Conservation (phyloP, 2,888 invertebrate species). For the Cremastinae sp. region DNA sequence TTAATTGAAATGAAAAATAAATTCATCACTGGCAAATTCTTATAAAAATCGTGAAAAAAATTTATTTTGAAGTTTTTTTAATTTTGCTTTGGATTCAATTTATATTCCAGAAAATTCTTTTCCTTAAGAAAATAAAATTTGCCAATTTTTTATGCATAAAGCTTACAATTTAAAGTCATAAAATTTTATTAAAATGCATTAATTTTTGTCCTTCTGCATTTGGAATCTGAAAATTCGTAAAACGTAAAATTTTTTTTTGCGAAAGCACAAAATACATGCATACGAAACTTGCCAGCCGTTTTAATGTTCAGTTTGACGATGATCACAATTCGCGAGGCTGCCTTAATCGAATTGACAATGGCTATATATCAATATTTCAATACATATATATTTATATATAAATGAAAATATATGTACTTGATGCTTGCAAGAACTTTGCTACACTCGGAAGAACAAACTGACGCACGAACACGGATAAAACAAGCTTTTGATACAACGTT, state of each 20-base stretch:
- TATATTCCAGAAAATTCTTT: too few species aligned
- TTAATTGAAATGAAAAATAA: conserved; percentile 7
- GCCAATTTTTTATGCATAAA: neutral
- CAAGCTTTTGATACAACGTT: conserved; percentile 24
- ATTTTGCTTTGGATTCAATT: too few species aligned
- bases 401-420: conserved; percentile 7
- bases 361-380: conserved; percentile 24
- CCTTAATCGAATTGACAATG: conserved; percentile 55
- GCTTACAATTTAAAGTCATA: neutral
- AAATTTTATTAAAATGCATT: conserved; percentile 15
- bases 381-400: conserved; percentile 42
- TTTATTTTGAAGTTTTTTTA: too few species aligned
- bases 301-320: conserved; percentile 35
- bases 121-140: conserved; percentile 4
- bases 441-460: conserved; percentile 19
- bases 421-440: too few species aligned
- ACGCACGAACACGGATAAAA: conserved; percentile 15
- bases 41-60: too few species aligned
- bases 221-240: too few species aligned
- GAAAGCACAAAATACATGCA: conserved; percentile 11
- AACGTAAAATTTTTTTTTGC: neutral
- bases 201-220: neutral
- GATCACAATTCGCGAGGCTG: conserved; percentile 36
- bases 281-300: conserved; percentile 12
- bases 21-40: conserved; percentile 36